A percentile compares a stretch with the other conserved stretches of the same genome.
Evolutionary conservation across 2,113 vertebrate genomes (phyloP).

Genomic region (Panthera uncia): DNA sequence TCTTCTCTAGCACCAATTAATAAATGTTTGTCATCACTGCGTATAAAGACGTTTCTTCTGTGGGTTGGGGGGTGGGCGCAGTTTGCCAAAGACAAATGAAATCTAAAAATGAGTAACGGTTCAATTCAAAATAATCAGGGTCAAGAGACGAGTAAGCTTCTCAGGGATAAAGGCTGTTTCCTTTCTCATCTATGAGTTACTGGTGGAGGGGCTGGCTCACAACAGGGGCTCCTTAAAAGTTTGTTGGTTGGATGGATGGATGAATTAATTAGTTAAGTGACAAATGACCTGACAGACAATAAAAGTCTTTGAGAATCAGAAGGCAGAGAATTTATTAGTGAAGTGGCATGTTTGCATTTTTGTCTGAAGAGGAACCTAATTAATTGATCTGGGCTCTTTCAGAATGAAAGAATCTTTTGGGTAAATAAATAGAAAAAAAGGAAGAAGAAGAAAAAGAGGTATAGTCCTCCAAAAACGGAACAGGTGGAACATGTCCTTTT

Average conservation of each 20-base stretch:
- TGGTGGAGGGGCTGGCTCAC: not conserved
- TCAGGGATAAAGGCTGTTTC: not conserved
- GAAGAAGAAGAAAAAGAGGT: not conserved
- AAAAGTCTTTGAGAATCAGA: slow-evolving; percentile 27
- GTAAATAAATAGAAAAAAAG: slow-evolving; percentile 9
- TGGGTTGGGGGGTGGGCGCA: not conserved
- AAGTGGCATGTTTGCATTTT: not conserved
- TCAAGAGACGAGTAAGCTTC: not conserved
- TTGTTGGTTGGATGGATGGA: not conserved
- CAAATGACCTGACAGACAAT: not conserved
- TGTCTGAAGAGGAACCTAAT: slow-evolving; percentile 3
- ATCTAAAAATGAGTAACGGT: not conserved
- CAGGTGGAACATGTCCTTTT: not conserved
- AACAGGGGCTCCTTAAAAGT: not conserved
- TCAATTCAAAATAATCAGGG: not conserved
- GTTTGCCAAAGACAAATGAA: not conserved
- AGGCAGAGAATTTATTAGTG: slow-evolving; percentile 3
- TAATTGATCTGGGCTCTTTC: slow-evolving; percentile 10
- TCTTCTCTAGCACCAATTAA: not conserved
- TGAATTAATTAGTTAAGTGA: slow-evolving; percentile 45
- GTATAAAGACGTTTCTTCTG: not conserved
- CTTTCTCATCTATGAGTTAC: not conserved
- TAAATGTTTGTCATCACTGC: not conserved
- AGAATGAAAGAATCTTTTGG: not conserved
- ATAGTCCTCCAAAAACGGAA: not conserved